A percentile compares a stretch with the other conserved stretches of the same genome.
phyloP scores from a whole-genome alignment of 2,888 invertebrate genomes.

The Chironomus riparius region DNA sequence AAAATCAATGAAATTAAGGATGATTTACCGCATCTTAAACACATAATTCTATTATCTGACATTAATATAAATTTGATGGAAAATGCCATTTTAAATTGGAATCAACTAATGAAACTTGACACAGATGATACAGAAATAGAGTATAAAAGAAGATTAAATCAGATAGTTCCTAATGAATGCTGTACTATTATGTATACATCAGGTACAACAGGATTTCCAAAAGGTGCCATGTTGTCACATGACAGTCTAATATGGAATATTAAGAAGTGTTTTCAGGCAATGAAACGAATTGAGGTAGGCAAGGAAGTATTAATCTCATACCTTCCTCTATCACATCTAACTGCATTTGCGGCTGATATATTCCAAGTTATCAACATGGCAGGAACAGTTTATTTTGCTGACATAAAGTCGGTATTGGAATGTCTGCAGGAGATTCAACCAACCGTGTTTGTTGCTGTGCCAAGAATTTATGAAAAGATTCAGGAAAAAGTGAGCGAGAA shows the following conservation, averaged over 20 bases:
- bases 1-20: conserved; percentile 65
- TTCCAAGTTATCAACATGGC: conserved; percentile 52
- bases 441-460: conserved; percentile 70
- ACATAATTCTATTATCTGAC: conserved; percentile 51
- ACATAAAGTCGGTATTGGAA: conserved; percentile 61
- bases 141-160: conserved; percentile 56
- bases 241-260: conserved; percentile 65
- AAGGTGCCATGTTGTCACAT: conserved; percentile 83
- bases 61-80: conserved; percentile 37
- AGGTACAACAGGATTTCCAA: conserved; percentile 49
- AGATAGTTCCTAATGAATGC: conserved; percentile 70
- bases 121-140: conserved; percentile 57
- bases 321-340: conserved; percentile 74
- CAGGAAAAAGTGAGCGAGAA: conserved; percentile 49
- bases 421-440: conserved; percentile 63
- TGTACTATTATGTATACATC: conserved; percentile 81
- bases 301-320: conserved; percentile 59
- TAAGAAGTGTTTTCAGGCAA: not conserved
- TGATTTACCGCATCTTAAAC: conserved; percentile 64
- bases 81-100: conserved; percentile 57
- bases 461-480: conserved; percentile 83
- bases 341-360: conserved; percentile 71
- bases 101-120: conserved; percentile 64
- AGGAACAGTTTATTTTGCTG: conserved; percentile 63
- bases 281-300: conserved; percentile 36